A percentile compares a stretch with the other conserved stretches of the same genome.
phyloP scores from a whole-genome alignment of 2,888 invertebrate species.

The Synergus gifuensis region DNA sequence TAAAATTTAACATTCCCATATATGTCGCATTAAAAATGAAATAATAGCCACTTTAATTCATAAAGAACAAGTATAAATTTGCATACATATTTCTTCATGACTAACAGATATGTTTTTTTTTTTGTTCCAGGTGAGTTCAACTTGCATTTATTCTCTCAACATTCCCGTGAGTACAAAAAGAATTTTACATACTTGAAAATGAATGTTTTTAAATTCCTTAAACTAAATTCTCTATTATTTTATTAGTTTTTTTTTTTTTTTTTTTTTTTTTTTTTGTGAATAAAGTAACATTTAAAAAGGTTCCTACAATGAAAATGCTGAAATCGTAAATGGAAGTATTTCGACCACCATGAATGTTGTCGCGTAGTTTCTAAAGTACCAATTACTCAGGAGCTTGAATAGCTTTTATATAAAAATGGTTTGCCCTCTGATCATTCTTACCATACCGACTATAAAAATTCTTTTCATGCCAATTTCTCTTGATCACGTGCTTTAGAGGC shows the following conservation, averaged over 20 bases:
- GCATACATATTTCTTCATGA: background rate
- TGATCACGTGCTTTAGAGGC: slow-evolving; percentile 19
- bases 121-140: slow-evolving; percentile 8
- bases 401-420: slow-evolving; percentile 35
- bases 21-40: background rate
- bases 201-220: background rate
- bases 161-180: slow-evolving; percentile 13
- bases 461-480: slow-evolving; percentile 37
- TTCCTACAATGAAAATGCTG: background rate
- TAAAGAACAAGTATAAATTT: background rate
- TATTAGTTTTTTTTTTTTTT: no score
- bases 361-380: slow-evolving; percentile 16
- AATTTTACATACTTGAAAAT: background rate
- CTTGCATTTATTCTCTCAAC: background rate
- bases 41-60: slow-evolving; percentile 1
- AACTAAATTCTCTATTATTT: no score
- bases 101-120: background rate
- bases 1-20: background rate
- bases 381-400: slow-evolving; percentile 29
- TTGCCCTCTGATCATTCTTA: slow-evolving; percentile 31
- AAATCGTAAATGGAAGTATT: background rate
- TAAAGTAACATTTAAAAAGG: no score
- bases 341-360: slow-evolving; percentile 10
- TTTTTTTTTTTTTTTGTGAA: no score
- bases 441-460: slow-evolving; percentile 23